Evolutionary conservation across 2,888 invertebrate species (phyloP).

Genomic region (Pandemis corylana): DNA sequence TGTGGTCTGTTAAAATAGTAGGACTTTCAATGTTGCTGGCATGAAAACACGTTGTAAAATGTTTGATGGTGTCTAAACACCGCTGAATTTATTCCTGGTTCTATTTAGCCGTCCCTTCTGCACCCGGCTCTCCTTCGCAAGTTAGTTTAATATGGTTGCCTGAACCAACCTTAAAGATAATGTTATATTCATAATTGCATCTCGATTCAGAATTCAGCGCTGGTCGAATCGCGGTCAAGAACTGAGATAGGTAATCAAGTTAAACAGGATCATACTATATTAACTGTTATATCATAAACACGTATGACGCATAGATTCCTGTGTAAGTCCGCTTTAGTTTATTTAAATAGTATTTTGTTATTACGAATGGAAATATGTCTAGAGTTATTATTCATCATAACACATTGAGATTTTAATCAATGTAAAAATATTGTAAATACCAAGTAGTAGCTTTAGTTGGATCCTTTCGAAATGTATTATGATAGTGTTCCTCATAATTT

Average conservation of each 20-base stretch:
- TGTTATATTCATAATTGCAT: conserved; percentile 25
- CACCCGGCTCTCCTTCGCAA: conserved; percentile 18
- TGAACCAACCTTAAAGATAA: conserved; percentile 31
- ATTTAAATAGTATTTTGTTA: conserved; percentile 43
- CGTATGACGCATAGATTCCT: conserved; percentile 41
- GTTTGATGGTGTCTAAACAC: conserved; percentile 8
- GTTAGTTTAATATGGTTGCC: conserved; percentile 32
- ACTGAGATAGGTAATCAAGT: conserved; percentile 36
- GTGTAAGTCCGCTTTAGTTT: conserved; percentile 41
- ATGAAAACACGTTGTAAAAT: conserved; percentile 14
- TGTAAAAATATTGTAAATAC: conserved; percentile 74
- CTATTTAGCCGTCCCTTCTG: conserved; percentile 9
- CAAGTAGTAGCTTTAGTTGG: conserved; percentile 68
- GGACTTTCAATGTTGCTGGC: conserved; percentile 21
- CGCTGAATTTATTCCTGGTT: conserved; percentile 3
- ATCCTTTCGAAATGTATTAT: conserved; percentile 72
- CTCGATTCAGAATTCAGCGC: conserved; percentile 26
- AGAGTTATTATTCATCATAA: conserved; percentile 43
- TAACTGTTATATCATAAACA: conserved; percentile 41
- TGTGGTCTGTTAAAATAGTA: conserved; percentile 7
- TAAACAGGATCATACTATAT: conserved; percentile 39
- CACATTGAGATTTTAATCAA: conserved; percentile 47
- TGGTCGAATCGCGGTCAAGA: conserved; percentile 32
- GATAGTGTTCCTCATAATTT: conserved; percentile 72
- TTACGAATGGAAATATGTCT: conserved; percentile 42